Conservation (phyloP, 2,113 vertebrate species). For the Mus pahari region DNA sequence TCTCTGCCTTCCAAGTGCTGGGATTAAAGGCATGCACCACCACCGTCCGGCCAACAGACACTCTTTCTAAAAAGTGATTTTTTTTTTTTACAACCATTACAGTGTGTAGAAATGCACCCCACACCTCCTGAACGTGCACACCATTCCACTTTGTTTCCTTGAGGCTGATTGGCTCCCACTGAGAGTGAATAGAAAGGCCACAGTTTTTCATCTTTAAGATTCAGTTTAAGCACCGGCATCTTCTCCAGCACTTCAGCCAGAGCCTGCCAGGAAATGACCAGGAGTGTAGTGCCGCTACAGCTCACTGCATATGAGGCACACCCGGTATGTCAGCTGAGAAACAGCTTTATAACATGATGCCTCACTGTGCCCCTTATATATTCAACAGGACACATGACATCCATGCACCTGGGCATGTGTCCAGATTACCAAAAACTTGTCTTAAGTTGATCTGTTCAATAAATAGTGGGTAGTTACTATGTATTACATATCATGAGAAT, state of each 20-base stretch:
- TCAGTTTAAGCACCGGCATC: not conserved
- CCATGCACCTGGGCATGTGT: not conserved
- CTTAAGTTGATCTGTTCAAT: not conserved
- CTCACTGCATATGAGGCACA: not conserved
- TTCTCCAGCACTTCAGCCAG: not conserved
- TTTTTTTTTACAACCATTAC: not conserved
- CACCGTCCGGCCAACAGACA: too few species aligned
- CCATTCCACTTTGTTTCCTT: not conserved
- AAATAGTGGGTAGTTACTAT: not conserved
- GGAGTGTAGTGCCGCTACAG: not conserved
- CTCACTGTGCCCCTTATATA: not conserved
- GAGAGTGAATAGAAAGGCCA: not conserved
- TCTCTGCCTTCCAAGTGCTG: too few species aligned
- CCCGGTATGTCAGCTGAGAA: not conserved
- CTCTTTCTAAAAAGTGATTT: not conserved
- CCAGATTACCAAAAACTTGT: not conserved
- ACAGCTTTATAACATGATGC: not conserved
- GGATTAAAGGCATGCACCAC: too few species aligned
- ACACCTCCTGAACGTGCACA: not conserved
- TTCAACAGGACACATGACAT: not conserved
- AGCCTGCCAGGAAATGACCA: not conserved
- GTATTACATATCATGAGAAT: not conserved
- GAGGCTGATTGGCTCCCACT: not conserved
- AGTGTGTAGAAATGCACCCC: not conserved
- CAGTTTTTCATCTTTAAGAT: not conserved